These are phyloP conservation scores for Takifugu rubripes DNA, from an alignment of 2,797 vertebrate species.

Conservation along the genomic window DNA sequence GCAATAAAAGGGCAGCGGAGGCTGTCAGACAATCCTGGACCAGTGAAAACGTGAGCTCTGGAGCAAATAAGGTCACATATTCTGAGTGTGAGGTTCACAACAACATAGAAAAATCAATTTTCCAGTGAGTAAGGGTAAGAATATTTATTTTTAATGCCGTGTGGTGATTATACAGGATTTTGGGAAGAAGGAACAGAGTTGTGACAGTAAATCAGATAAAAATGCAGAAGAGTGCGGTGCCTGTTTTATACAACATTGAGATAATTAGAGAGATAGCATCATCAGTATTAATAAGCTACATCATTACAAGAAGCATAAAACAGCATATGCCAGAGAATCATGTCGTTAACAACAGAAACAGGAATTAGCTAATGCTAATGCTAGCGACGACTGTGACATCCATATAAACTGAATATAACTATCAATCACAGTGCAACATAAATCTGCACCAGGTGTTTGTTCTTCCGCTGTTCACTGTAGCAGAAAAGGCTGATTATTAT, in stretches of 20 bases:
- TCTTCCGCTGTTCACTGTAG: not conserved
- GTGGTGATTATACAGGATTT: not conserved
- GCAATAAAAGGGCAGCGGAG: slow-evolving; percentile 42
- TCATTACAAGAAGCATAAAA: not conserved
- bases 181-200: not conserved
- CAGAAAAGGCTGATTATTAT: not conserved
- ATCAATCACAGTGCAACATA: too few species aligned
- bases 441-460: not conserved
- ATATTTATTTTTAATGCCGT: not conserved
- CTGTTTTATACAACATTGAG: too few species aligned
- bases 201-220: too few species aligned
- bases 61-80: slow-evolving; percentile 7
- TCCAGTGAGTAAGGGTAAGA: too few species aligned
- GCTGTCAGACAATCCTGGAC: slow-evolving; percentile 31
- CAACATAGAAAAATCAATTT: not conserved
- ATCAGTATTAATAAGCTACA: not conserved
- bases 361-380: too few species aligned
- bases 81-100: not conserved
- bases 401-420: too few species aligned
- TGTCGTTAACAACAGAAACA: too few species aligned
- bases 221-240: too few species aligned
- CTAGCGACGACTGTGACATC: too few species aligned
- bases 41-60: slow-evolving; percentile 33
- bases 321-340: too few species aligned
- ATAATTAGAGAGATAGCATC: not conserved